Percentiles rank a stretch among this genome's conserved stretches.
phyloP scores from a whole-genome alignment of 2,113 vertebrate genomes.

The Heterotis niloticus region DNA sequence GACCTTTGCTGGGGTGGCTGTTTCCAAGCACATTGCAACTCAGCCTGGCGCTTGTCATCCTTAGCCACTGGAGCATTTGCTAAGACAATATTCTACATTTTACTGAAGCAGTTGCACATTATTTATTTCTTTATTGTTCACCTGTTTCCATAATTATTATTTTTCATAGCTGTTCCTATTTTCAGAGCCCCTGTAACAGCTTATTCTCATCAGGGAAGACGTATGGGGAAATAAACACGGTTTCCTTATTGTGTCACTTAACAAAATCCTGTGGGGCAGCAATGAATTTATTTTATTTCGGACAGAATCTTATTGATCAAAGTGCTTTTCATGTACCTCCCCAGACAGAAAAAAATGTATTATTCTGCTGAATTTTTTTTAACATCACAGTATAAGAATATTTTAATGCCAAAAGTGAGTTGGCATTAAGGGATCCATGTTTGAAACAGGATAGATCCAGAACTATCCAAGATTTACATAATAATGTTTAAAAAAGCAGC shows the following conservation, averaged over 20 bases:
- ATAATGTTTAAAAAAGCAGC: not conserved
- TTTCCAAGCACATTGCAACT: no score
- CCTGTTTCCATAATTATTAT: no score
- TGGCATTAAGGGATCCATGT: not conserved
- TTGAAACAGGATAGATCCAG: not conserved
- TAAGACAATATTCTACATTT: no score
- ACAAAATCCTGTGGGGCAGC: not conserved
- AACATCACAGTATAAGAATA: not conserved
- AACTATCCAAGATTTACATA: not conserved
- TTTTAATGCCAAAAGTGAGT: not conserved
- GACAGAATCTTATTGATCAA: not conserved
- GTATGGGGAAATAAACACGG: not conserved
- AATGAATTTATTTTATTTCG: slow-evolving; percentile 3
- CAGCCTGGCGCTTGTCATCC: no score
- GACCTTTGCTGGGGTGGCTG: no score
- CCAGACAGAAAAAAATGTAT: not conserved
- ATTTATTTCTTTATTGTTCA: no score
- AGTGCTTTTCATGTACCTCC: slow-evolving; percentile 9
- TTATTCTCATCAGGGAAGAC: slow-evolving; percentile 3
- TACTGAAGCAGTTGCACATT: no score
- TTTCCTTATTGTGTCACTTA: not conserved
- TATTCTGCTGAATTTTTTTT: not conserved
- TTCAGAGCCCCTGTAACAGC: not conserved
- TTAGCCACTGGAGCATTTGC: no score
- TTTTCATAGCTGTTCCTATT: no score